phyloP scores from a whole-genome alignment of 2,797 vertebrate species.

The Acanthornis magna region DNA sequence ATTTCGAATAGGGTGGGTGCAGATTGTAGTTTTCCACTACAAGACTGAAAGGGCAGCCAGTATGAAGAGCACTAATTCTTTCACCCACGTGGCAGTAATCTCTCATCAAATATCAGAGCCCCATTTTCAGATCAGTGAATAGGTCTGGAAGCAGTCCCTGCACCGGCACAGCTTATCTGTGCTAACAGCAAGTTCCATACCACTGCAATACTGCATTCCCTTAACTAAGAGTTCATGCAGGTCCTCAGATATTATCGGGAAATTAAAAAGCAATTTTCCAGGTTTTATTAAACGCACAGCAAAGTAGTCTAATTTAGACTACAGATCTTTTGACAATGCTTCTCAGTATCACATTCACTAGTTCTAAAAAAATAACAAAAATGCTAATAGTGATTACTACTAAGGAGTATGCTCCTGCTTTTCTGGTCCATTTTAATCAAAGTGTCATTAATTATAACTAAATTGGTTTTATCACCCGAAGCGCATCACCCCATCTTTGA shows the following conservation, averaged over 20 bases:
- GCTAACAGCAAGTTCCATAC: neutral
- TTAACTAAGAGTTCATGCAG: neutral
- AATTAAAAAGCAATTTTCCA: neutral
- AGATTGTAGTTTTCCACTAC: neutral
- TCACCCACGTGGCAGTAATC: neutral
- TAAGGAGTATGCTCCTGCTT: neutral
- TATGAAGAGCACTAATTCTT: neutral
- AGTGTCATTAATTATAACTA: neutral
- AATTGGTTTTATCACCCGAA: neutral
- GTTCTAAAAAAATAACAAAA: neutral
- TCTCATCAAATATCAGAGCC: neutral
- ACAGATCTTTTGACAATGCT: neutral
- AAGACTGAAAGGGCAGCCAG: neutral
- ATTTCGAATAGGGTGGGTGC: neutral
- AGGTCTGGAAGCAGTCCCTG: neutral
- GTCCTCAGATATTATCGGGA: neutral
- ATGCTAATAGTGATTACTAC: neutral
- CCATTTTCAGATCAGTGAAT: neutral
- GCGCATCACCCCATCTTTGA: neutral
- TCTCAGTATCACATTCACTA: neutral
- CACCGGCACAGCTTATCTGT: neutral
- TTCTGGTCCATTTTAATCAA: neutral
- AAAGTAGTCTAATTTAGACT: neutral
- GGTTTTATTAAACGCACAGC: neutral
- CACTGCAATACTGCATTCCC: neutral